Conservation (phyloP, 2,797 vertebrate species). For the Urocyon cinereoargenteus region DNA sequence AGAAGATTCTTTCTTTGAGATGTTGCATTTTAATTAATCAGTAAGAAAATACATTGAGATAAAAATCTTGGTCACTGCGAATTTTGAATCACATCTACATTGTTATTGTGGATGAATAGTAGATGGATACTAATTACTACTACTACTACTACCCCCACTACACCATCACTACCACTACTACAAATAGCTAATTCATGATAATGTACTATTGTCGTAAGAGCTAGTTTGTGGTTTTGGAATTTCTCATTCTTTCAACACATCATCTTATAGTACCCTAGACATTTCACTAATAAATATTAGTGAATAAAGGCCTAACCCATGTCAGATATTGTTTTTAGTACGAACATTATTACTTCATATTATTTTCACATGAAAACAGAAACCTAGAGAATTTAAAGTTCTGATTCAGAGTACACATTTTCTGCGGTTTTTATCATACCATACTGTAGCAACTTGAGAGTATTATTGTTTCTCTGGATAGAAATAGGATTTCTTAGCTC, state of each 20-base stretch:
- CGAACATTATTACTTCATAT: background rate
- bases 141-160: background rate
- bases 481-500: background rate
- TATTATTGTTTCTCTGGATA: background rate
- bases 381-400: background rate
- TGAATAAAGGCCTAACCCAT: background rate
- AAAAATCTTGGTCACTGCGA: background rate
- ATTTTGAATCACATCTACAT: background rate
- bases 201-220: background rate
- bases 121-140: background rate
- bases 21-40: background rate
- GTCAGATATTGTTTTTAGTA: background rate
- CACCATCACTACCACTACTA: too few relatives aligned
- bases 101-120: background rate
- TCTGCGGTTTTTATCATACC: background rate
- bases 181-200: background rate
- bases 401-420: background rate
- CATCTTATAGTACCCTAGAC: background rate
- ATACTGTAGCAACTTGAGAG: background rate
- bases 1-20: background rate
- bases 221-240: background rate
- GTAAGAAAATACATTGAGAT: background rate
- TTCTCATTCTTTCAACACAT: background rate
- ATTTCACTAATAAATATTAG: slow-evolving; percentile 10
- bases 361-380: slow-evolving; percentile 20